These are phyloP conservation scores for Psammodynastes pulverulentus DNA, from an alignment of 2,113 vertebrate species.

Conservation along the genomic window DNA sequence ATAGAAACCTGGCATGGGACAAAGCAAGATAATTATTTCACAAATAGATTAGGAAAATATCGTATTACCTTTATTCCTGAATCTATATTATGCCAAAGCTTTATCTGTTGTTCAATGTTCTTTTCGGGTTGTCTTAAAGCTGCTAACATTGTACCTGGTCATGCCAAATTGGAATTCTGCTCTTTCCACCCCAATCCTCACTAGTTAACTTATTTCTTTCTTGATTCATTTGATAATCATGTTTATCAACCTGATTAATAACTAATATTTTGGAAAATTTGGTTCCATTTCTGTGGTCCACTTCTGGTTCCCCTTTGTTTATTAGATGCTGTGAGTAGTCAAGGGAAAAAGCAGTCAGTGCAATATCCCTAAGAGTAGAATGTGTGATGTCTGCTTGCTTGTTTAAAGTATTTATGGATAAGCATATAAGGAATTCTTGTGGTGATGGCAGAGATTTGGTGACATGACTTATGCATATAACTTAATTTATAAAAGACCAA, in stretches of 20 bases:
- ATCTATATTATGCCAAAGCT: not conserved
- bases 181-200: too few species aligned
- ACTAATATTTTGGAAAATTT: too few species aligned
- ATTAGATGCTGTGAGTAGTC: not conserved
- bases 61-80: not conserved
- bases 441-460: not conserved
- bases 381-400: not conserved
- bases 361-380: not conserved
- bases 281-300: not conserved
- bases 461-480: not conserved
- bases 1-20: not conserved
- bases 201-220: not conserved
- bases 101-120: not conserved
- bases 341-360: not conserved
- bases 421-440: not conserved
- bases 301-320: not conserved
- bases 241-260: not conserved
- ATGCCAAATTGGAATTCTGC: not conserved
- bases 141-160: not conserved
- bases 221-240: not conserved
- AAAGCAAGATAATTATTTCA: not conserved
- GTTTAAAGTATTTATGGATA: not conserved
- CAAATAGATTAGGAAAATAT: not conserved
- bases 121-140: not conserved
- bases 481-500: not conserved